Evolutionary conservation across 92 coral and sea anemone species (phyloP).

Genomic region (Zoanthus gigantus): DNA sequence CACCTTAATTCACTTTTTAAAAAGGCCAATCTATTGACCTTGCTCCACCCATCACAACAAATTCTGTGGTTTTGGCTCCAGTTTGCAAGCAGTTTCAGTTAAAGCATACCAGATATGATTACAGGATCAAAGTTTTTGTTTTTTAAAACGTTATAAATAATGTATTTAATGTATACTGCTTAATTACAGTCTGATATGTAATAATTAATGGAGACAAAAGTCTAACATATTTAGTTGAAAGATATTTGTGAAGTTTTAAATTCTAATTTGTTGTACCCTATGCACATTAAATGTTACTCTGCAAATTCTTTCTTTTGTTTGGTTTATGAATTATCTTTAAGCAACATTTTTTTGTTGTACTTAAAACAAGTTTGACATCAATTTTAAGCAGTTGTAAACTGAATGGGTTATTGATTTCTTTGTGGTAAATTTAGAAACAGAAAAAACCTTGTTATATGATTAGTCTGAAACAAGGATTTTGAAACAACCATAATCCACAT

Average conservation of each 20-base stretch:
- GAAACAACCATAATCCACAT: too few species aligned
- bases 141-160: not conserved
- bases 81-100: not conserved
- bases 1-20: constrained; percentile 11
- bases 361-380: too few species aligned
- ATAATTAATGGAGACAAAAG: too few species aligned
- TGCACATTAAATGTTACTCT: too few species aligned
- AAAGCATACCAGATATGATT: not conserved
- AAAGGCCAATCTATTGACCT: constrained; percentile 8
- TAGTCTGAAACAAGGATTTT: not conserved
- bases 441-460: not conserved
- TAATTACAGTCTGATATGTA: too few species aligned
- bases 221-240: too few species aligned
- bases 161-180: too few species aligned
- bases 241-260: too few species aligned
- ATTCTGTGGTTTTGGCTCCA: not conserved
- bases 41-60: constrained; percentile 7
- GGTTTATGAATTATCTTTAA: too few species aligned
- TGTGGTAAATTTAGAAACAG: not conserved
- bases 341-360: too few species aligned
- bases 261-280: too few species aligned
- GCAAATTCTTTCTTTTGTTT: too few species aligned
- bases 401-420: not conserved
- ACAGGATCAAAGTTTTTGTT: not conserved
- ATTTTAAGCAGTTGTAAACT: not conserved